Percentiles rank a stretch among this genome's conserved stretches.
These are phyloP conservation scores for Phalacrocorax aristotelis DNA, from an alignment of 2,113 vertebrate genomes.

Conservation along the genomic window DNA sequence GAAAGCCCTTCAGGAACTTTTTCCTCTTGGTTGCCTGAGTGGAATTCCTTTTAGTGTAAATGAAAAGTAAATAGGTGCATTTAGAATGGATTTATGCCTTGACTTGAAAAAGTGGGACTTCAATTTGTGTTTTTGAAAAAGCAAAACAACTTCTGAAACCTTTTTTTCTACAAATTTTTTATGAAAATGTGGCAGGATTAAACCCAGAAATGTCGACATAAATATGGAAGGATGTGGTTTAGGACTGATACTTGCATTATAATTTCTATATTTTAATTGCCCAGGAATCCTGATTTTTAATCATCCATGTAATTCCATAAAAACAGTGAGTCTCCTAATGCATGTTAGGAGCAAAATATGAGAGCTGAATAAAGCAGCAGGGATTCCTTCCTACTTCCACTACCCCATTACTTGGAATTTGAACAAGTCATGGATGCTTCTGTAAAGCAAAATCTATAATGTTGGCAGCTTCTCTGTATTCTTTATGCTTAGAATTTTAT, in stretches of 20 bases:
- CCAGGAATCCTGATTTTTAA: not conserved
- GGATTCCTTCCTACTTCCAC: not conserved
- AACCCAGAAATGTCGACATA: not conserved
- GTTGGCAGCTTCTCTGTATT: not conserved
- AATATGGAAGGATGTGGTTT: not conserved
- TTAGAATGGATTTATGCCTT: not conserved
- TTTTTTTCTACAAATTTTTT: not conserved
- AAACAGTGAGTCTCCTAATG: not conserved
- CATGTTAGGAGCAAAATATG: not conserved
- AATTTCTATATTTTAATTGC: not conserved
- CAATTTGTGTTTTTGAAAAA: not conserved
- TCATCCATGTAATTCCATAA: not conserved
- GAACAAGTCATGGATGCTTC: not conserved
- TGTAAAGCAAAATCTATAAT: not conserved
- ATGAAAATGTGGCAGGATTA: not conserved
- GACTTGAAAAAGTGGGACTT: not conserved
- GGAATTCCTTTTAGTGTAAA: slow-evolving; percentile 16
- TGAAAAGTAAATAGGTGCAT: not conserved
- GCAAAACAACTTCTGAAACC: not conserved
- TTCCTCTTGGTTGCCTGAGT: slow-evolving; percentile 11
- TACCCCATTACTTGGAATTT: not conserved
- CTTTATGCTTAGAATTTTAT: not conserved
- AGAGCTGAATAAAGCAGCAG: not conserved
- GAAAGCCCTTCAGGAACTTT: not conserved
- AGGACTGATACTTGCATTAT: not conserved